These are phyloP conservation scores for Bombus consobrinus DNA, from an alignment of 1,140 invertebrate genomes.

Conservation along the genomic window DNA sequence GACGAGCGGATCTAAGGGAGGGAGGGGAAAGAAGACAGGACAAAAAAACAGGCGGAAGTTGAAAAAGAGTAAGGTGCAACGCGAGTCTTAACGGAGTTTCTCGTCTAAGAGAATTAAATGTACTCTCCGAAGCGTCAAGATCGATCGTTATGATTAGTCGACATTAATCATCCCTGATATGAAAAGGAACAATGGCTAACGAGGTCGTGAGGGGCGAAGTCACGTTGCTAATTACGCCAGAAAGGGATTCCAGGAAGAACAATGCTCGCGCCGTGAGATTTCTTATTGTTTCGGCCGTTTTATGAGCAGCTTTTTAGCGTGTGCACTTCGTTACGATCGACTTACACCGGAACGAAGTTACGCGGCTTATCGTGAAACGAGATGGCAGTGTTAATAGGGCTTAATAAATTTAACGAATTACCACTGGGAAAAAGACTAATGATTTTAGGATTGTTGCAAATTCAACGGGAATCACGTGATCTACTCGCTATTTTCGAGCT, in stretches of 20 bases:
- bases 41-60: neutral
- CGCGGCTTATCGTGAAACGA: neutral
- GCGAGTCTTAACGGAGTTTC: slow-evolving; percentile 11
- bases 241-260: slow-evolving; percentile 39
- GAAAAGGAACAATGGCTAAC: slow-evolving; percentile 48
- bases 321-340: slow-evolving; percentile 12
- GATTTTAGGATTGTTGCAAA: neutral
- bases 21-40: neutral
- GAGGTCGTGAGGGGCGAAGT: slow-evolving; percentile 17
- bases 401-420: neutral
- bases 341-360: neutral
- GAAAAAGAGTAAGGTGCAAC: slow-evolving; percentile 28
- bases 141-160: slow-evolving; percentile 49
- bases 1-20: neutral
- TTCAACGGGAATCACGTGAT: neutral
- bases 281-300: slow-evolving; percentile 29
- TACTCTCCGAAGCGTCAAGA: slow-evolving; percentile 17
- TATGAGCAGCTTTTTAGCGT: slow-evolving; percentile 4
- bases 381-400: neutral
- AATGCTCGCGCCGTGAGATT: slow-evolving; percentile 41
- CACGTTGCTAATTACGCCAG: slow-evolving; percentile 47
- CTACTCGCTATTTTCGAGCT: neutral
- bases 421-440: neutral
- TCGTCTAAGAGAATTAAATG: slow-evolving; percentile 42
- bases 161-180: slow-evolving; percentile 51